Base-by-base conservation (phyloP, 2,113 vertebrate genomes). In the Hoplias malabaricus region DNA sequence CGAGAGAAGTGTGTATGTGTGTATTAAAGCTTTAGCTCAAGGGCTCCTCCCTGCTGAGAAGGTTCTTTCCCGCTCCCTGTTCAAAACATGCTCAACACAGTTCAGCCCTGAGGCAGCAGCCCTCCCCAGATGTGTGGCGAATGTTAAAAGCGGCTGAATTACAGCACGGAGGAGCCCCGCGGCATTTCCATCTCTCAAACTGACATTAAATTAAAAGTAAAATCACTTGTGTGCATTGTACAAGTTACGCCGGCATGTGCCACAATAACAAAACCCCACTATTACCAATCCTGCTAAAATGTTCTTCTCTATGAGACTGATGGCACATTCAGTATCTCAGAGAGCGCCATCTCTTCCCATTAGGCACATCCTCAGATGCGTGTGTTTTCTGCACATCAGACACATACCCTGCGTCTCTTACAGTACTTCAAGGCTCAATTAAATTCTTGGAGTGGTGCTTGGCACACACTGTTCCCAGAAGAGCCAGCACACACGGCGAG, bases 351-450 rank as follows among this genome's bases (percentile, higher is more conserved):
- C 23, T 19, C 33, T 31, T 53, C 54, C 62, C 16, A 11, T 62
- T 53, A 43, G n/a, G 10, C 31, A n/a, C 19, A 29, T 14, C 43
- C 36, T 42, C 5, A 9, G 62, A 25, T 74, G 48, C 14, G 16
- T n/a, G 33, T 61, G 70, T 62, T n/a, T 69, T 48, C 31, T 43
- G 48, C 62, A 66, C 36, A 50, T 54, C 61, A 66, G 62, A 54
- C 1, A 11, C 1, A 19, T 21, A 1, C n/a, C n/a, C 23, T 67
- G 48, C 40, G 23, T 25, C 65, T 40, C 40, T 74, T 10, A 74
- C 50, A 25, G 38, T 57, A 61, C 70, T 74, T 73, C 54, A 69
- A 80, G 63, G 53, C 19, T 36, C 53, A 80, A 68, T 73, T 79
- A 68, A 38, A 40, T 21, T 31, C 40, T 62, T 73, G 25, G 19